These are phyloP conservation scores for Alexandromys fortis DNA, from an alignment of 2,113 vertebrate species.

Conservation along the genomic window DNA sequence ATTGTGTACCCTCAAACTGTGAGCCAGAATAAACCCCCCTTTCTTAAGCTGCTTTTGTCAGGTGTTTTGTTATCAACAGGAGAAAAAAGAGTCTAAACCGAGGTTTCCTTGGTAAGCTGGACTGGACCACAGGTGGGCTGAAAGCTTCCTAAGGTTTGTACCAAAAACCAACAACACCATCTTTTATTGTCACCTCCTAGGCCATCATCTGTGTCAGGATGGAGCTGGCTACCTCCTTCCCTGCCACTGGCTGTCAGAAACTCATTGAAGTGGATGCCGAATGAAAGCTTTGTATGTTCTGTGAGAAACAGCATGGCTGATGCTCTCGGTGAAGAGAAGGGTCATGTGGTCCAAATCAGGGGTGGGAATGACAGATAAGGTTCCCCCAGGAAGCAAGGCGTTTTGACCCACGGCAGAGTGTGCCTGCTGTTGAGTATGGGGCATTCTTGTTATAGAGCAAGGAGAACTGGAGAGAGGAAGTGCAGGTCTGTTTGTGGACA, in stretches of 20 bases:
- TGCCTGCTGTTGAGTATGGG: not conserved
- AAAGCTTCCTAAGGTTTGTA: not conserved
- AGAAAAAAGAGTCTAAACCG: not conserved
- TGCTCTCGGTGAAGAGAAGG: not conserved
- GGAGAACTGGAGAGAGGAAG: not conserved
- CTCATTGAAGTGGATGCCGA: not conserved
- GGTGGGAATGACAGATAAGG: not conserved
- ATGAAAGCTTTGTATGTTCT: not conserved
- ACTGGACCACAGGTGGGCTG: not conserved
- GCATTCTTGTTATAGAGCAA: not conserved
- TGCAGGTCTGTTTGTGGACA: fast-evolving
- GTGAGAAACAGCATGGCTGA: not conserved
- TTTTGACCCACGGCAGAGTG: not conserved
- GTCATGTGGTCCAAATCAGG: not conserved
- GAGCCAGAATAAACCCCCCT: not conserved
- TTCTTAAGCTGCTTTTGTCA: not conserved
- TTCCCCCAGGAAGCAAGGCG: not conserved
- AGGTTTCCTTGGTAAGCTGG: not conserved
- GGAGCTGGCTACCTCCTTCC: not conserved
- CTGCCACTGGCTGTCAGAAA: not conserved
- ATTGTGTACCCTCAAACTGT: not conserved
- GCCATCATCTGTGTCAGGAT: not conserved
- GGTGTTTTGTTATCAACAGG: not conserved
- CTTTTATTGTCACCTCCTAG: not conserved
- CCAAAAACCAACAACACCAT: not conserved